These are phyloP conservation scores for Drosophila merina DNA, from an alignment of 2,888 invertebrate genomes.

Conservation along the genomic window DNA sequence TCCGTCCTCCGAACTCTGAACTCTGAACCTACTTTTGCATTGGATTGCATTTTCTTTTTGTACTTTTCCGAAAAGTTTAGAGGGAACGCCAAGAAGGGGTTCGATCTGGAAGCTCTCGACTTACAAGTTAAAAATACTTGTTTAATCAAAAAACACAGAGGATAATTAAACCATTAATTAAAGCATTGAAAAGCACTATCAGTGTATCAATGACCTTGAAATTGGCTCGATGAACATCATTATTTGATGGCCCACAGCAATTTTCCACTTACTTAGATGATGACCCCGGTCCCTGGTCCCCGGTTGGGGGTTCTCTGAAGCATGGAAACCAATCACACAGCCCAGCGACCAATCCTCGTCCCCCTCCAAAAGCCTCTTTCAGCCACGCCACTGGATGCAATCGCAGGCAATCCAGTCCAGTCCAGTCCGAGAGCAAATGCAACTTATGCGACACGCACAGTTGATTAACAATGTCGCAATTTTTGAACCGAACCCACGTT, in stretches of 20 bases:
- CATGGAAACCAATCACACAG: conserved; percentile 35
- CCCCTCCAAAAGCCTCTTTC: neutral
- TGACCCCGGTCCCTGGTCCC: neutral
- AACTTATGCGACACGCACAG: conserved; percentile 70
- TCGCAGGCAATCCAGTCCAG: conserved; percentile 21
- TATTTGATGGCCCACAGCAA: conserved; percentile 15
- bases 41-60: conserved; percentile 7
- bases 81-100: neutral
- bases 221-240: conserved; percentile 2
- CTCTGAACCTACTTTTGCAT: conserved; percentile 24
- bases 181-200: neutral
- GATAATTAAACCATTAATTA: neutral
- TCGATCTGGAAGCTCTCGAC: neutral
- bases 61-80: neutral
- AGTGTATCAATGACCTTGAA: conserved; percentile 15
- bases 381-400: conserved; percentile 4
- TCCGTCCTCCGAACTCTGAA: neutral
- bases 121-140: neutral
- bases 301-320: conserved; percentile 4
- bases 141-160: neutral
- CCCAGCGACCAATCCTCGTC: conserved; percentile 1
- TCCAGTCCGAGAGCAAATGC: conserved; percentile 45
- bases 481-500: conserved; percentile 52
- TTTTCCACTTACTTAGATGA: conserved; percentile 36
- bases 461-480: conserved; percentile 74